Evolutionary conservation across 2,888 invertebrate genomes (phyloP).

Genomic region (Catocala nupta): DNA sequence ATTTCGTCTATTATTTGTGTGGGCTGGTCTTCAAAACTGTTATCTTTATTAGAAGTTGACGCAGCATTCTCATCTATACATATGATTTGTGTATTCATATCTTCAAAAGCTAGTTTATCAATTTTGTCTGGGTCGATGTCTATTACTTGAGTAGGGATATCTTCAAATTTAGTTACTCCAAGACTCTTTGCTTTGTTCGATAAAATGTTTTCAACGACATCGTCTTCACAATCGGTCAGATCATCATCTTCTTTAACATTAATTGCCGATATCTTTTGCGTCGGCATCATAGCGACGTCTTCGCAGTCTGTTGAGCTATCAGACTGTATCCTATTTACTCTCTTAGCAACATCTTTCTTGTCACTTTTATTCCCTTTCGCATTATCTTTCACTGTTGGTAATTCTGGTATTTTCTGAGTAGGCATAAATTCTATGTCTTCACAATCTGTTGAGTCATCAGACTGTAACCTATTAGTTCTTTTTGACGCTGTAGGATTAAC

Average conservation of each 20-base stretch:
- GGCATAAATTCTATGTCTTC: constrained; percentile 64
- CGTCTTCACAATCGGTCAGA: constrained; percentile 67
- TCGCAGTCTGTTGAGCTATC: constrained; percentile 59
- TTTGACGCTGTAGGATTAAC: constrained; percentile 15
- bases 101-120: constrained; percentile 50
- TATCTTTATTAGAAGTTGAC: constrained; percentile 20
- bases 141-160: constrained; percentile 61
- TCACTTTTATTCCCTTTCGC: not conserved
- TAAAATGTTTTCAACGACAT: constrained; percentile 35
- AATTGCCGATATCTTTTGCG: constrained; percentile 45
- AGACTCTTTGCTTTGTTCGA: constrained; percentile 32
- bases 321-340: constrained; percentile 49
- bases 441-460: constrained; percentile 66
- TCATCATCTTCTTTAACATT: constrained; percentile 56
- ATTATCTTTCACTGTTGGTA: constrained; percentile 13
- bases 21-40: constrained; percentile 60
- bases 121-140: constrained; percentile 32
- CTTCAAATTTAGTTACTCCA: constrained; percentile 35
- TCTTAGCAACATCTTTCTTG: constrained; percentile 26
- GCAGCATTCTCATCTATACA: constrained; percentile 29
- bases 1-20: constrained; percentile 66
- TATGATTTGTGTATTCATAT: constrained; percentile 61
- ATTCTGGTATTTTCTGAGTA: constrained; percentile 57
- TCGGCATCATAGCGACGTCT: constrained; percentile 50
- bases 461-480: constrained; percentile 41